Evolutionary conservation across 2,797 vertebrate species (phyloP).

Genomic region (Buphagus erythrorhynchus): DNA sequence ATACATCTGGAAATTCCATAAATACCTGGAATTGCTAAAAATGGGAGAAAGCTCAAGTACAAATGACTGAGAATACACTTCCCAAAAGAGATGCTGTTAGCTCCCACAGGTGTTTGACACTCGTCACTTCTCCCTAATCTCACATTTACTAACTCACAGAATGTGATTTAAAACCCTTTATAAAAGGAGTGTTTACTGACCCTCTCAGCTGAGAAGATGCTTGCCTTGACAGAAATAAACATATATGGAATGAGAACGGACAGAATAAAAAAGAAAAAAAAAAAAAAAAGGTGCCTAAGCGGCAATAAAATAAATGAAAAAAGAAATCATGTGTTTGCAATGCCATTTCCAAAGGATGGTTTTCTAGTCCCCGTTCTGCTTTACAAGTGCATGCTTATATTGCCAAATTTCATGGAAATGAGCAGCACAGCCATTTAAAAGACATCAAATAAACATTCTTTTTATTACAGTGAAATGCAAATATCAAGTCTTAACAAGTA

Average conservation of each 20-base stretch:
- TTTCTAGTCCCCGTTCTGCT: slow-evolving; percentile 47
- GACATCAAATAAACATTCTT: slow-evolving; percentile 71
- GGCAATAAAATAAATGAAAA: slow-evolving; percentile 56
- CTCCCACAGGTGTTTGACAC: background rate
- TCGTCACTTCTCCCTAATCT: background rate
- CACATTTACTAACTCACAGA: background rate
- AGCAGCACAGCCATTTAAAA: slow-evolving; percentile 70
- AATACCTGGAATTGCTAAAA: background rate
- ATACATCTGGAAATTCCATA: background rate
- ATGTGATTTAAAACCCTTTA: background rate
- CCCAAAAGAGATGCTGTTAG: background rate
- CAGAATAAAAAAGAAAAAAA: background rate
- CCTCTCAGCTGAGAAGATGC: background rate
- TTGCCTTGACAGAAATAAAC: background rate
- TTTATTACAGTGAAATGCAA: slow-evolving; percentile 71
- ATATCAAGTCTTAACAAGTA: slow-evolving; percentile 77
- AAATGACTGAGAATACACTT: background rate
- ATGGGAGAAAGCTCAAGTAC: background rate
- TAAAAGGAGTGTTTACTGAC: background rate
- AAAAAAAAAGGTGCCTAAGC: background rate
- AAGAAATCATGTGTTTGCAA: slow-evolving; percentile 30
- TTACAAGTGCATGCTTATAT: slow-evolving; percentile 62
- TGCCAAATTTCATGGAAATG: slow-evolving; percentile 69
- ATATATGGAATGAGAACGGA: background rate
- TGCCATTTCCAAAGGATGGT: slow-evolving; percentile 39